These are phyloP conservation scores for Cephus pulcher DNA, from an alignment of 2,888 invertebrate species.

Conservation along the genomic window DNA sequence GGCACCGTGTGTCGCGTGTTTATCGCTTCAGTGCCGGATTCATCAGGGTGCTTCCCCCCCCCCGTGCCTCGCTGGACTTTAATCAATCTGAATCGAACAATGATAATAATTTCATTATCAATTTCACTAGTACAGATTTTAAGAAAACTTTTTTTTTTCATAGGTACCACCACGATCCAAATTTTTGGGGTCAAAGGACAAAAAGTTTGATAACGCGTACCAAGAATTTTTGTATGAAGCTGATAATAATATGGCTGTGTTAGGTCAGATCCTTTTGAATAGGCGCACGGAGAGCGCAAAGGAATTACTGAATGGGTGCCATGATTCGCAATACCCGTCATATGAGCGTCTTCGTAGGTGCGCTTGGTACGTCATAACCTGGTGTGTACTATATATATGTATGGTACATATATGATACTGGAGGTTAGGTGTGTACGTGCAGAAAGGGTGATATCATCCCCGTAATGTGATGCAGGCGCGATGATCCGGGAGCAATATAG, in stretches of 20 bases:
- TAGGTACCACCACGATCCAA: too few species aligned
- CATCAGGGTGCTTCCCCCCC: conserved; percentile 34
- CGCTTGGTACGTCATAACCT: too few species aligned
- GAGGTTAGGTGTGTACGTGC: conserved; percentile 37
- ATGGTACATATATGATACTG: conserved; percentile 15
- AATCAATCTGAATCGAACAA: conserved; percentile 3
- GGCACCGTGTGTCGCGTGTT: conserved; percentile 33
- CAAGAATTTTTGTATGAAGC: not conserved
- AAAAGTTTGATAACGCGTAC: too few species aligned
- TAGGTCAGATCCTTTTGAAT: conserved; percentile 24
- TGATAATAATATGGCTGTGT: not conserved
- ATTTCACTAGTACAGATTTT: not conserved
- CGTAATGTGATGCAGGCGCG: conserved; percentile 63
- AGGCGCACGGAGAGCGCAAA: conserved; percentile 34
- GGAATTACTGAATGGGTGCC: conserved; percentile 43
- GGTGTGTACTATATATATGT: conserved; percentile 8
- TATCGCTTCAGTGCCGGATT: conserved; percentile 44
- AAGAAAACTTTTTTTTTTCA: too few species aligned
- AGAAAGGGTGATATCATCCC: conserved; percentile 59
- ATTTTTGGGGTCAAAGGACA: too few species aligned
- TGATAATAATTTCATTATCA: conserved; percentile 11
- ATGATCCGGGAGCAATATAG: conserved; percentile 63
- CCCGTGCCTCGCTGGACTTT: conserved; percentile 18
- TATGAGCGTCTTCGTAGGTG: conserved; percentile 11
- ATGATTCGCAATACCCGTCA: conserved; percentile 37